Percentiles rank a stretch among this genome's conserved stretches.
These are phyloP conservation scores for Solenodon paradoxus DNA, from an alignment of 2,113 vertebrate species.

Conservation along the genomic window DNA sequence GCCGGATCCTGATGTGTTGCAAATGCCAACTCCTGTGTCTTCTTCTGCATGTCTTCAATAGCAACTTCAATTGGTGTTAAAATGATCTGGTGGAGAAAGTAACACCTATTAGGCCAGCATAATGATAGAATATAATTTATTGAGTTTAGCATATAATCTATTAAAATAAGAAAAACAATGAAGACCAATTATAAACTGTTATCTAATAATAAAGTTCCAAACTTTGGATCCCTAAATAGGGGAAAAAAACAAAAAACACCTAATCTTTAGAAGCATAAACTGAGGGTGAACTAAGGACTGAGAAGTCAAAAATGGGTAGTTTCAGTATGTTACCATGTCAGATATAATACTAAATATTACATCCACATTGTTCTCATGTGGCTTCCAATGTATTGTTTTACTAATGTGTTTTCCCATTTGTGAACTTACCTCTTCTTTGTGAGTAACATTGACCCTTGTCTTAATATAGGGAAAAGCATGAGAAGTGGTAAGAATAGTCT, in stretches of 20 bases:
- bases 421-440: slow-evolving; percentile 94
- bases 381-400: background rate
- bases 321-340: background rate
- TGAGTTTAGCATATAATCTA: background rate
- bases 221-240: background rate
- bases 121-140: background rate
- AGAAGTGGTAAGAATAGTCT: slow-evolving; percentile 96
- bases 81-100: slow-evolving; percentile 89
- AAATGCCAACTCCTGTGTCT: slow-evolving; percentile 97
- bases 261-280: background rate
- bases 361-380: background rate
- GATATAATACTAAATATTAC: background rate
- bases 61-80: slow-evolving; percentile 98
- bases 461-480: slow-evolving; percentile 99
- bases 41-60: slow-evolving; percentile 99
- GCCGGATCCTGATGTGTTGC: slow-evolving; percentile 98
- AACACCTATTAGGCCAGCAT: background rate
- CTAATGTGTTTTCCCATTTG: background rate
- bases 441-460: slow-evolving; percentile 98
- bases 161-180: slow-evolving; percentile 20
- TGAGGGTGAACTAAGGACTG: background rate
- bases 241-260: no score
- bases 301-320: background rate
- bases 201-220: slow-evolving; percentile 14
- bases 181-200: background rate